Conservation (phyloP, 2,113 vertebrate species). For the Crypturellus undulatus region DNA sequence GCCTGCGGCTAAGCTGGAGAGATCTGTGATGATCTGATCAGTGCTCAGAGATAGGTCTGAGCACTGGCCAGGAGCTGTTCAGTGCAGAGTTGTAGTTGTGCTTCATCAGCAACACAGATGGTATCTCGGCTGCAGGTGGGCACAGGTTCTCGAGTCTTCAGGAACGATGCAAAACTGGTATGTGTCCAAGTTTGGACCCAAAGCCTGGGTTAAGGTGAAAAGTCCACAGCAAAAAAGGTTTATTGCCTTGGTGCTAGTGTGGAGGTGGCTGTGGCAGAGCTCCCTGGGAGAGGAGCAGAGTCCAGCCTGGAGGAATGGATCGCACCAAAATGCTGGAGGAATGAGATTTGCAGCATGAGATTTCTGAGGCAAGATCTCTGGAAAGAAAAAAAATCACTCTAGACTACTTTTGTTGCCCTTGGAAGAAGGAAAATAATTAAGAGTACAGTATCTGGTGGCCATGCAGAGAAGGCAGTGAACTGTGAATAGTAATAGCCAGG, state of each 20-base stretch:
- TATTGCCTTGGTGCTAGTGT: no score
- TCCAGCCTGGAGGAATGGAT: background rate
- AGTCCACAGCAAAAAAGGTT: no score
- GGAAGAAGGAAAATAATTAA: background rate
- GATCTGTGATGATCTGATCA: background rate
- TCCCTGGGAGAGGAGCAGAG: no score
- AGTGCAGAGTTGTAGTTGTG: fast-evolving
- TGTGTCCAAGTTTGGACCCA: background rate
- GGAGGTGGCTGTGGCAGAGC: no score
- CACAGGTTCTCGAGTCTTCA: background rate
- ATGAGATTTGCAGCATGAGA: background rate
- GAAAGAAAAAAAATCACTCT: no score
- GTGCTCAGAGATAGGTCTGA: background rate
- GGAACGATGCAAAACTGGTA: background rate
- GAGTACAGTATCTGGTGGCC: background rate
- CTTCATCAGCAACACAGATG: background rate
- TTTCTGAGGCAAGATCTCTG: background rate
- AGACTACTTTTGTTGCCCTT: background rate
- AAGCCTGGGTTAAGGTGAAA: background rate
- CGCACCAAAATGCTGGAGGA: background rate
- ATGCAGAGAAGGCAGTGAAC: background rate
- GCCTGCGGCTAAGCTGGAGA: background rate
- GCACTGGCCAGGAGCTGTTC: background rate
- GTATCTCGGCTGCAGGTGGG: background rate
- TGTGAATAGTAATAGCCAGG: background rate